Evolutionary conservation across 2,888 invertebrate genomes (phyloP).

Genomic region (Eustalomyia histrio): DNA sequence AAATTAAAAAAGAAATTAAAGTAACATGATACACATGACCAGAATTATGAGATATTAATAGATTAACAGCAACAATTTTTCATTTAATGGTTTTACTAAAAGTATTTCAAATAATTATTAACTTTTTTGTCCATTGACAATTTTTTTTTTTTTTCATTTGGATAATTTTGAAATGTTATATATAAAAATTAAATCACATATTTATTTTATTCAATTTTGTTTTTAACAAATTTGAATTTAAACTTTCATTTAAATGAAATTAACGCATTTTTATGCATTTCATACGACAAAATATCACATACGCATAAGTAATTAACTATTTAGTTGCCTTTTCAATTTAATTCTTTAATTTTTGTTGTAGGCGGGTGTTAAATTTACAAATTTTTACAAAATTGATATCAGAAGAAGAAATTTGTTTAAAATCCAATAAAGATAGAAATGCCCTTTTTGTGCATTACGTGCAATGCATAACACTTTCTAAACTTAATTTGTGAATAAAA

Average conservation of each 20-base stretch:
- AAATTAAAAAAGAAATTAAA: not conserved
- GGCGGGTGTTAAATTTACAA: not conserved
- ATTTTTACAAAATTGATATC: not conserved
- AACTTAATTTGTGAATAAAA: not conserved
- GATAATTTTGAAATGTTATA: slow-evolving; percentile 37
- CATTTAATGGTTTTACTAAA: not conserved
- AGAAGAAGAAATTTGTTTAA: not conserved
- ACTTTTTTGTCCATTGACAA: not conserved
- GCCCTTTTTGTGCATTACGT: slow-evolving; percentile 53
- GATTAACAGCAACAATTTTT: not conserved
- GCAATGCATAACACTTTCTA: slow-evolving; percentile 57
- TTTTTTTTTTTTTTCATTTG: not conserved
- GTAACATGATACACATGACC: not conserved
- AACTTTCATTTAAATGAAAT: slow-evolving; percentile 55
- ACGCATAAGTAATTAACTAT: not conserved
- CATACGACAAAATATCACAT: slow-evolving; percentile 7
- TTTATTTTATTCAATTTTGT: slow-evolving; percentile 11
- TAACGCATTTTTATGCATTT: slow-evolving; percentile 59
- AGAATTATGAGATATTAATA: not conserved
- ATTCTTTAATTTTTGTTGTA: not conserved
- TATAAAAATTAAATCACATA: slow-evolving; percentile 26
- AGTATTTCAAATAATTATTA: not conserved
- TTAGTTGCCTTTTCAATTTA: not conserved
- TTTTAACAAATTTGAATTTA: slow-evolving; percentile 10
- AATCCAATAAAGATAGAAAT: slow-evolving; percentile 33